A percentile compares a stretch with the other conserved stretches of the same genome.
These are phyloP conservation scores for Prorops nasuta DNA, from an alignment of 1,140 invertebrate genomes.

Conservation along the genomic window DNA sequence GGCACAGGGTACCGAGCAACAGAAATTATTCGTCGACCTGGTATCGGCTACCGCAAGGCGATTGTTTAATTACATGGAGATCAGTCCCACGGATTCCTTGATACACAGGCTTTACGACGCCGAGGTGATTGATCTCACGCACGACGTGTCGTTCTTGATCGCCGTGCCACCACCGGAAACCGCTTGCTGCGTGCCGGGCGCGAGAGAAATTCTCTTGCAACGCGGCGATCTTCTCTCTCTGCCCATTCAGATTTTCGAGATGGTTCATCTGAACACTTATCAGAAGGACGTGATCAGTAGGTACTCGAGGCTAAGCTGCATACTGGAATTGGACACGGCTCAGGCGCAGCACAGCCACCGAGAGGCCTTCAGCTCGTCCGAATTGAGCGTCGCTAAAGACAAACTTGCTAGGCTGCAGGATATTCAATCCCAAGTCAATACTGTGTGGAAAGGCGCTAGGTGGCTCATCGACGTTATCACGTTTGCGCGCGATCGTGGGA, in stretches of 20 bases:
- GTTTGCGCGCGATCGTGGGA: constrained; percentile 80
- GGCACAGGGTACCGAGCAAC: constrained; percentile 66
- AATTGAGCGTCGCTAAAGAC: constrained; percentile 82
- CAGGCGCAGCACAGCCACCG: constrained; percentile 88
- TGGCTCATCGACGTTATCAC: constrained; percentile 95
- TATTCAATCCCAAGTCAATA: constrained; percentile 77
- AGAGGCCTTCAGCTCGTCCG: constrained; percentile 89
- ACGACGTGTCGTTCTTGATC: constrained; percentile 85
- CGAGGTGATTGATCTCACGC: constrained; percentile 87
- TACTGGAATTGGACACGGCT: constrained; percentile 87
- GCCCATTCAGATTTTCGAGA: constrained; percentile 89
- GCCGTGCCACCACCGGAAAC: constrained; percentile 86
- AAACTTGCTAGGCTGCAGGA: constrained; percentile 78
- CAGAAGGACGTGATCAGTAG: constrained; percentile 82
- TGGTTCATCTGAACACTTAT: constrained; percentile 90
- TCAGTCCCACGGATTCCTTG: constrained; percentile 65
- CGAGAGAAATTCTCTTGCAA: constrained; percentile 77
- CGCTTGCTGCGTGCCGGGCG: constrained; percentile 87
- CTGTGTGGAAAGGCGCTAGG: constrained; percentile 86
- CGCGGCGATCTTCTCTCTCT: constrained; percentile 78
- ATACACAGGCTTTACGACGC: constrained; percentile 82
- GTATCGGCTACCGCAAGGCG: constrained; percentile 69
- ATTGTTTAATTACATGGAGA: constrained; percentile 78
- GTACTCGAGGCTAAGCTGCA: constrained; percentile 87
- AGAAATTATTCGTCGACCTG: constrained; percentile 75